Evolutionary conservation across 2,888 invertebrate species (phyloP).

Genomic region (Tetramorium bicarinatum): DNA sequence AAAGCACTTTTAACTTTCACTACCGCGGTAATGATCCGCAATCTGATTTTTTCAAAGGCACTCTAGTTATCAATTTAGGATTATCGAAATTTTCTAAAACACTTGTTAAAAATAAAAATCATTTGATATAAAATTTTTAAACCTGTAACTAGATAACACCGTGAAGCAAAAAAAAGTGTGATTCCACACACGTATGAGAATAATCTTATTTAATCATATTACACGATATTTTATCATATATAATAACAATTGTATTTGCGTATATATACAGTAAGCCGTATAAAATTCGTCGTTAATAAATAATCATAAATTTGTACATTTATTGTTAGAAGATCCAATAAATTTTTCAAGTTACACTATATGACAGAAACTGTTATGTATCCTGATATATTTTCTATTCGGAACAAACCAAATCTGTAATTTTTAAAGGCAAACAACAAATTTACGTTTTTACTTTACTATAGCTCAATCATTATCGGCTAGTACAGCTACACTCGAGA

Average conservation of each 20-base stretch:
- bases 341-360: neutral
- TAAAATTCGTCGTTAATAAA: neutral
- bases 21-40: neutral
- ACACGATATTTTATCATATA: neutral
- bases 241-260: neutral
- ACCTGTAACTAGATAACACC: neutral
- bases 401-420: neutral
- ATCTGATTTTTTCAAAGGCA: neutral
- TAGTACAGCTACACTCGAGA: neutral
- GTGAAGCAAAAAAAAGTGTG: neutral
- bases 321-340: neutral
- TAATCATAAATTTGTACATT: neutral
- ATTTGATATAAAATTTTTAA: neutral
- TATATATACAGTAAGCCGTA: neutral
- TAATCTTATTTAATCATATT: neutral
- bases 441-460: neutral
- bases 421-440: conserved; percentile 4
- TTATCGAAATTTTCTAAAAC: neutral
- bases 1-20: neutral
- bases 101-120: neutral
- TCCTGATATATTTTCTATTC: neutral
- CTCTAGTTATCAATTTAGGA: neutral
- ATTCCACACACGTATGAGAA: neutral
- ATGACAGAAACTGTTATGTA: neutral
- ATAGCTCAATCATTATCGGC: conserved; percentile 15